These are phyloP conservation scores for Pemphredon lugubris DNA, from an alignment of 2,888 invertebrate species.

Conservation along the genomic window DNA sequence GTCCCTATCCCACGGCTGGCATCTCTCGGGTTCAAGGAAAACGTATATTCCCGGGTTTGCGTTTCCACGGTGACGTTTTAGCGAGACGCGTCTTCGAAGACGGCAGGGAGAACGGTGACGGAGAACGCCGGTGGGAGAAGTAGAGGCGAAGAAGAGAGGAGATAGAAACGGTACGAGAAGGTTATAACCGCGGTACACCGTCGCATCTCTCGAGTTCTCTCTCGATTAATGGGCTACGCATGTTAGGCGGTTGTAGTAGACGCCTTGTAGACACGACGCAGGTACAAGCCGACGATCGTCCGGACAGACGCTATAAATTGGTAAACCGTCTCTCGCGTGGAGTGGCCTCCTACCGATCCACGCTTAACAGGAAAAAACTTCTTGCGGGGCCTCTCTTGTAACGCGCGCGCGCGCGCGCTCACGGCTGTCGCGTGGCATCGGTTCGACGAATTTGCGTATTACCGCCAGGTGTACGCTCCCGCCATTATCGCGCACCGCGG, in stretches of 20 bases:
- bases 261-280: constrained; percentile 49
- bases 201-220: constrained; percentile 26
- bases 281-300: constrained; percentile 33
- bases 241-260: constrained; percentile 46
- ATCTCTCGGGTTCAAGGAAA: constrained; percentile 21
- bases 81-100: not conserved
- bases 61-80: constrained; percentile 49
- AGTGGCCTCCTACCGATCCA: constrained; percentile 11
- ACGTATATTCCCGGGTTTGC: constrained; percentile 29
- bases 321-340: constrained; percentile 47
- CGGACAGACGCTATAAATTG: constrained; percentile 58
- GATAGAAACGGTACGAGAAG: constrained; percentile 5
- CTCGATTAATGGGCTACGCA: constrained; percentile 61
- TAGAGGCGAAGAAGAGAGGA: not conserved
- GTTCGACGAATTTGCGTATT: constrained; percentile 26
- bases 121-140: constrained; percentile 12
- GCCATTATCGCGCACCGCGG: constrained; percentile 54
- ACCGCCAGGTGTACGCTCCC: constrained; percentile 64
- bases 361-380: constrained; percentile 15
- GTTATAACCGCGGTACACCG: not conserved
- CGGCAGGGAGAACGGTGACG: not conserved
- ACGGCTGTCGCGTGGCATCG: constrained; percentile 20
- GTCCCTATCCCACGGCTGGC: constrained; percentile 22
- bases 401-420: constrained; percentile 6
- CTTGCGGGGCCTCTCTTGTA: not conserved